Evolutionary conservation across 2,113 vertebrate genomes (phyloP), one percentile per base, ranked within the genome.

Genomic region (Thymallus thymallus): DNA sequence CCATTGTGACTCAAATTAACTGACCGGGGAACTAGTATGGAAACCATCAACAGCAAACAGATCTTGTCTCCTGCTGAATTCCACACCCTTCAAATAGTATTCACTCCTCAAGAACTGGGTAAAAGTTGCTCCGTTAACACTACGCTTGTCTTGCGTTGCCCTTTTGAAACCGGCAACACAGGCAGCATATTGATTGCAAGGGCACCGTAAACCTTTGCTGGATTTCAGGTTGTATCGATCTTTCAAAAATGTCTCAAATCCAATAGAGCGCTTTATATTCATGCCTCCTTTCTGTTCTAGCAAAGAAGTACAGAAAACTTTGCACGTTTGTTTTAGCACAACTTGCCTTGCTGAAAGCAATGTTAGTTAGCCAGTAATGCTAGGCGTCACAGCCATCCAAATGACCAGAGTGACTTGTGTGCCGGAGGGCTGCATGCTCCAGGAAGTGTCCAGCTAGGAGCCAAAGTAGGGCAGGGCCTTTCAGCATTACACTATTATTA

Each of bases 181-280:
- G 75, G 74, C 67, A 22, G 56, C 69, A 71, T 83, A 84, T 85
- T 65, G 80, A 85, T 86, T 83, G 81, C 76, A 82, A 63, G 69
- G 76, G 80, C 72, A 69, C 76, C 66, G 69, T 84, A 86, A 88
- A 7, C 78, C 76, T 71, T 45, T 64, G 35, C 78, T 68, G 78
- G 84, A 75, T 46, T 78, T 63, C 75, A 68, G 77, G 81, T n/a
- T 80, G 78, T 83, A 88, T 86, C 75, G 84, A 88, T 88, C 79
- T 63, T 22, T 22, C n/a, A n/a, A 61, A 35, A 68, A 76, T 18
- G 75, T 68, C 82, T 55, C 26, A 73, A 76, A 86, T 80, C 84
- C 82, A 86, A 86, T 86, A 84, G 73, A 71, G 56, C 24, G 67
- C 71, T 82, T 86, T 84, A 79, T 76, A 83, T 82, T 73, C 72